Evolutionary conservation across 2,797 vertebrate genomes (phyloP), one percentile per base, ranked within the genome.

Genomic region (Thunnus albacares): DNA sequence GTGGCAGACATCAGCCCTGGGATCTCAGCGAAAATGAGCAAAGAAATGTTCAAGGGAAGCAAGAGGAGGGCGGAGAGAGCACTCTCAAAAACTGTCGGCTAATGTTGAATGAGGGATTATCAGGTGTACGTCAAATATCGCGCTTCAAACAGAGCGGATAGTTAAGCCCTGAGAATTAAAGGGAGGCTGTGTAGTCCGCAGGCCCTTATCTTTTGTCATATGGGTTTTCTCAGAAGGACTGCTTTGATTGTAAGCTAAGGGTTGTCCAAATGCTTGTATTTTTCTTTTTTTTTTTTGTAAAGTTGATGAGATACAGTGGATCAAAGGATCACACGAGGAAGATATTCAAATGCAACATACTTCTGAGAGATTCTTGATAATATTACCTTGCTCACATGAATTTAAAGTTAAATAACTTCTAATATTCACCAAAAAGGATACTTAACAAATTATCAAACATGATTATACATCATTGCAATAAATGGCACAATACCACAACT

Each of bases 1-100:
- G 89, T 76, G 77, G 86, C 85, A 93, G 91, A 93, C 91, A 94
- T 94, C 93, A 88, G 84, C 87, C 69, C 75, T 72, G 79, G 83
- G 77, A 93, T 92, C 89, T 81, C 77, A 70, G 79, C 8, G 35
- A 87, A 90, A 93, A 89, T 86, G 75, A 92, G 76, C 81, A 89
- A 87, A 93, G 86, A 90, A 91, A 89, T 87, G 81, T 90, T 86
- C 72, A 90, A 85, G 83, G 56, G 76, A 91, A 89, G 86, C 14
- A 2, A 80, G 82, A 77, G 43, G 49, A 77, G 81, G 82, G 64
- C 53, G 15, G 71, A 65, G 78, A 89, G 76, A 67, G 74, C 15
- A 28, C 77, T 83, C 64, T 71, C 57, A 72, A 85, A 86, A 90
- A 84, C 55, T 71, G 78, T 45, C 5, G 0, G 64, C 80, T 84